These are phyloP conservation scores for Amphipoea lucens DNA, from an alignment of 2,888 invertebrate genomes.

Conservation along the genomic window DNA sequence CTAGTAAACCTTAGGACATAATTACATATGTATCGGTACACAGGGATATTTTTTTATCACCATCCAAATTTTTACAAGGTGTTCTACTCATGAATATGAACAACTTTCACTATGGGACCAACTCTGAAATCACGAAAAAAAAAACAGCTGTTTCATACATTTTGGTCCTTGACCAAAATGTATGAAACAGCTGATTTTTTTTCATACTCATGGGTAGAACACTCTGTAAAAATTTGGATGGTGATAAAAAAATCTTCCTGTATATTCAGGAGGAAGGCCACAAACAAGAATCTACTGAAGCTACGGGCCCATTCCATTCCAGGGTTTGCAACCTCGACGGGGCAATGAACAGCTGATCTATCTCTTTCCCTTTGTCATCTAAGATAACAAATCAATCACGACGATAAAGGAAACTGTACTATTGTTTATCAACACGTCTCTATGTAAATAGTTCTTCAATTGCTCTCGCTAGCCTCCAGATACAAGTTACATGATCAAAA, in stretches of 20 bases:
- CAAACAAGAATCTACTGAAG: not conserved
- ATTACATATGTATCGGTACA: too few relatives aligned
- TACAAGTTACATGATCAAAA: constrained; percentile 14
- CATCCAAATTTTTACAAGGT: too few relatives aligned
- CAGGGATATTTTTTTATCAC: too few relatives aligned
- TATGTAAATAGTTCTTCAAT: not conserved
- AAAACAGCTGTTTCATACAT: too few relatives aligned
- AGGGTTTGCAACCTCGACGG: not conserved
- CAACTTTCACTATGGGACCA: too few relatives aligned
- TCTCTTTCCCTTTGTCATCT: not conserved
- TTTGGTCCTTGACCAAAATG: too few relatives aligned
- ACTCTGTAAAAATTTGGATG: too few relatives aligned
- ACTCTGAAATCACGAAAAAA: too few relatives aligned
- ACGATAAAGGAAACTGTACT: not conserved
- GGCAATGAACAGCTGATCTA: constrained; percentile 11
- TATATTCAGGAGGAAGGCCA: not conserved
- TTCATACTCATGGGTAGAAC: too few relatives aligned
- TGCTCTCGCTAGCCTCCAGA: not conserved
- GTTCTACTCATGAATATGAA: too few relatives aligned
- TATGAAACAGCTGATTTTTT: too few relatives aligned
- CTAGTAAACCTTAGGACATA: not conserved
- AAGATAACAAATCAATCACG: constrained; percentile 31
- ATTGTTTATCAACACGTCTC: constrained; percentile 7
- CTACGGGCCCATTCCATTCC: not conserved
- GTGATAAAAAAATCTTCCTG: too few relatives aligned